Evolutionary conservation across 2,113 vertebrate species (phyloP).

Genomic region (Hiodon alosoides): DNA sequence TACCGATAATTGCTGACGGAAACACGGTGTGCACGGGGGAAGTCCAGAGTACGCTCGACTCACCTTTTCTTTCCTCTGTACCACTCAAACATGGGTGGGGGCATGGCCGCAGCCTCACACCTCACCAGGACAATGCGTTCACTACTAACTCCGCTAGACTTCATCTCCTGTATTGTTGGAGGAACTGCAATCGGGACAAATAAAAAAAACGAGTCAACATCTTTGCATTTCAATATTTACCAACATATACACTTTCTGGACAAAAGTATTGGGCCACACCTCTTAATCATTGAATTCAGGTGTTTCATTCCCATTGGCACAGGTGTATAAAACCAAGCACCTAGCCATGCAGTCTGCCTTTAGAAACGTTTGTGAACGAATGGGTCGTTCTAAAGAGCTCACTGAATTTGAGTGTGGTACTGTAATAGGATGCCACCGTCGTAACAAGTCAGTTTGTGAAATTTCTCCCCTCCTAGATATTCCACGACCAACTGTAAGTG

Average conservation of each 20-base stretch:
- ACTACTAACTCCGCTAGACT: constrained; percentile 65
- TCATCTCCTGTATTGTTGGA: constrained; percentile 78
- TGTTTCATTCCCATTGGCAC: no score
- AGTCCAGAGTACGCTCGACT: constrained; percentile 30
- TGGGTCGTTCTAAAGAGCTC: no score
- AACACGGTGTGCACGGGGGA: background rate
- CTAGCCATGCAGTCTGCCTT: no score
- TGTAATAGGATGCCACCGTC: no score
- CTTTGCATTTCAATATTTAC: background rate
- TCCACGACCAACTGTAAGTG: no score
- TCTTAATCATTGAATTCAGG: no score
- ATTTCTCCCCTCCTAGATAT: no score
- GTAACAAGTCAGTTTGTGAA: no score
- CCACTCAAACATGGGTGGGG: constrained; percentile 72
- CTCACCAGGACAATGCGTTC: constrained; percentile 70
- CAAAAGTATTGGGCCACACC: background rate
- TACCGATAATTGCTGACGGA: no score
- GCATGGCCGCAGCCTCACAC: constrained; percentile 74
- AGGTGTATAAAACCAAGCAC: no score
- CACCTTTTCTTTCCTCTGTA: constrained; percentile 79
- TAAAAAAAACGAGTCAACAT: background rate
- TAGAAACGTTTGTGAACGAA: no score
- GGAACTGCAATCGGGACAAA: constrained; percentile 51
- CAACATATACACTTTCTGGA: background rate
- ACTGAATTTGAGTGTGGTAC: no score